Base-by-base conservation (phyloP, 2,797 vertebrate species). In the Sparidentex hasta region DNA sequence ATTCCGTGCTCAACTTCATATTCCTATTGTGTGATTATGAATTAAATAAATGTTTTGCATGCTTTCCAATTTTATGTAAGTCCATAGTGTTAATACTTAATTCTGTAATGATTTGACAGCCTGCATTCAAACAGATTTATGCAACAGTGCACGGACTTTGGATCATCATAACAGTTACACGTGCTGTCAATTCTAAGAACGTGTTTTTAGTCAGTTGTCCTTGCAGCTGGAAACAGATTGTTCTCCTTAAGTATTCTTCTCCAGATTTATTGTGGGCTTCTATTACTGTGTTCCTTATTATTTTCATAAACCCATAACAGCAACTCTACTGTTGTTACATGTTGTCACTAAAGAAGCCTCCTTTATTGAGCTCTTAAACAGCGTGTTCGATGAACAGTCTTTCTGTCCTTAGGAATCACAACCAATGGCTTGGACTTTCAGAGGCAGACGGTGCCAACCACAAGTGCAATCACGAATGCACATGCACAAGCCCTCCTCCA, bases 341-440 rank as follows among this genome's bases (percentile, higher is more conserved):
- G 38, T 11, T 38, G 38, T 38, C 38, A 38, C 8, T 38, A 11
- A 38, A 38, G 38, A 38, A 38, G 11, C 8, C 8, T 38, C 8
- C 38, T 9, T 9, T 38, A 38, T 62, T 74, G n/a, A 71, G 41
- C 52, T 75, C 50, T 52, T 23, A 68, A 43, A 54, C 25, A 9
- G 38, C 25, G 16, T 0, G 1, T 74, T 80, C 79, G 41, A 83
- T 85, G 47, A 69, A 56, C 18, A 82, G 23, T 50, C 16, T 87
- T 84, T 91, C 86, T 91, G 76, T 82, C 91, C 73, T 85, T 80
- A 99, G 98, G 97, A 96, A 96, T 97, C 71, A 97, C 98, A 94
- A 97, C 94, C 83, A 99, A 99, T 86, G 98, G 98, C 92, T 96
- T 99, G 95, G 98, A 99, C 96, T 99, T 99, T 96, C 97, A 98